Base-by-base conservation (phyloP, 53 echinoderm and acorn worm species). In the Crossaster papposus region DNA sequence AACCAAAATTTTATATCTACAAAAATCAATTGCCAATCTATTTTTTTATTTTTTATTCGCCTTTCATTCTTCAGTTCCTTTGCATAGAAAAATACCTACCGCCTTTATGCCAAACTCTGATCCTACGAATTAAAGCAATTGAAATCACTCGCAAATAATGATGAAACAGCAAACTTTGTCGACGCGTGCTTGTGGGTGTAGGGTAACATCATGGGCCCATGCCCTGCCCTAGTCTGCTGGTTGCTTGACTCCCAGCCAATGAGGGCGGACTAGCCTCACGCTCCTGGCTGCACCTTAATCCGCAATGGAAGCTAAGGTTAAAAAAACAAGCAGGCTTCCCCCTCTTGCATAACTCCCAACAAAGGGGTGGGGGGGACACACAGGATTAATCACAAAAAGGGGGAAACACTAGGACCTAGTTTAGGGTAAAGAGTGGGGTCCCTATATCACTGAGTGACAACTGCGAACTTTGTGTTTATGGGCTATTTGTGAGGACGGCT, bases 151-250 rank as follows among this genome's bases (percentile, higher is more conserved):
- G 85, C 85, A 85, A 72, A 85, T 79, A 79, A 85, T 73, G 85
- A 33, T 85, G 85, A 85, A 44, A 85, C 85, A 73, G 85, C 85
- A 85, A 85, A 51, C 72, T 85, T 72, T 85, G 79, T 79, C 79
- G 79, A 24, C 15, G 28, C 2, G 52, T 79, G 51, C 79, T 79
- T 52, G 75, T 74, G 75, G 75, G 75, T 44, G 44, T 44, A 44
- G 44, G 10, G 75, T 24, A n/a, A 74, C 75, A 32, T 74, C 75
- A 13, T 13, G 81, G 64, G 58, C 58, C 58, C 58, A 58, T 7
- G 81, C 62, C 81, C 62, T 17, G 83, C 36, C 83, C 35, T 14
- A 38, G 36, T 51, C 83, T 36, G 68, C 28, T 68, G 65, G 31
- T 36, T 8, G 53, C 28, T 30, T 72, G 52, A 20, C 72, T 85